Percentiles rank a stretch among this genome's conserved stretches.
Conservation (phyloP, 1,140 invertebrate genomes). For the Panagrolaimus sp. region DNA sequence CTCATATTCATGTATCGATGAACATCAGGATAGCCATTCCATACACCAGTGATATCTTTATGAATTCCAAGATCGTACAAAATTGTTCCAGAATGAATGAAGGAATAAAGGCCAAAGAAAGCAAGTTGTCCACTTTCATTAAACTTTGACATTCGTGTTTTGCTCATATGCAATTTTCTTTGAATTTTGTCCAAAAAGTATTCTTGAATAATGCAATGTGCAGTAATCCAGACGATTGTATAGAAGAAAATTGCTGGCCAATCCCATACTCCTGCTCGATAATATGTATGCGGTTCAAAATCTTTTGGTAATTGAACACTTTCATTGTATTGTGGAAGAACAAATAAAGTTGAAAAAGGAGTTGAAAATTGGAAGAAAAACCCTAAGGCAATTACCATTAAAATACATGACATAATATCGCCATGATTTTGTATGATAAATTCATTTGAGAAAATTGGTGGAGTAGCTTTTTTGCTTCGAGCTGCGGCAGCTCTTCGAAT, state of each 20-base stretch:
- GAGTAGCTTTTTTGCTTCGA: constrained; percentile 65
- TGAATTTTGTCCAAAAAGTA: constrained; percentile 94
- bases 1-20: constrained; percentile 74
- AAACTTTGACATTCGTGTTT: constrained; percentile 88
- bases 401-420: constrained; percentile 94
- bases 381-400: constrained; percentile 86
- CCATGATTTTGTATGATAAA: constrained; percentile 99
- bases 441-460: constrained; percentile 94
- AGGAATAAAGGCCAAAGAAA: constrained; percentile 79
- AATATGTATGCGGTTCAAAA: constrained; percentile 61
- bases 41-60: constrained; percentile 66
- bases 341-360: constrained; percentile 45
- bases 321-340: constrained; percentile 56
- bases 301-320: constrained; percentile 24
- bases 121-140: constrained; percentile 93
- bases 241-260: constrained; percentile 88
- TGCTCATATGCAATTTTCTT: constrained; percentile 88
- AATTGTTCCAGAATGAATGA: constrained; percentile 85
- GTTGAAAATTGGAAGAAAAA: constrained; percentile 78
- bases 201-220: constrained; percentile 94
- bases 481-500: constrained; percentile 38
- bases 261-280: constrained; percentile 83
- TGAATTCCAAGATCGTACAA: constrained; percentile 70
- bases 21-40: constrained; percentile 68
- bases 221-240: constrained; percentile 86